Evolutionary conservation across 2,888 invertebrate species (phyloP).

Genomic region (Platycheirus rosarum): DNA sequence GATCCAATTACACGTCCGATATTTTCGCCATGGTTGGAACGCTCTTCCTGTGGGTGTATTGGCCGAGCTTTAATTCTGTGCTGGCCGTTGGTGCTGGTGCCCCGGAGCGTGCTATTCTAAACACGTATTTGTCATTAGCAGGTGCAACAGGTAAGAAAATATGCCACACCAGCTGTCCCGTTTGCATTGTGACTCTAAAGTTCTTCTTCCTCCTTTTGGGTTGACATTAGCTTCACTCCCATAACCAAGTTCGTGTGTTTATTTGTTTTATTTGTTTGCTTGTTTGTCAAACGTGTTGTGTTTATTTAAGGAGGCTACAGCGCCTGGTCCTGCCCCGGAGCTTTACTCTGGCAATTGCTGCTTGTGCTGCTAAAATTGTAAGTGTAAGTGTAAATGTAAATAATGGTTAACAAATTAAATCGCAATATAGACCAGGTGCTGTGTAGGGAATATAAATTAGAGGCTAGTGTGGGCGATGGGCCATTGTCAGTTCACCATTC

Average conservation of each 20-base stretch:
- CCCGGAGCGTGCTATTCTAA: constrained; percentile 93
- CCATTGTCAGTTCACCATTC: constrained; percentile 49
- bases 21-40: constrained; percentile 98
- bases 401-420: constrained; percentile 81
- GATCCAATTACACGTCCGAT: constrained; percentile 92
- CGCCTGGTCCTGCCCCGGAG: constrained; percentile 23
- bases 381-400: constrained; percentile 79
- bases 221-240: background rate
- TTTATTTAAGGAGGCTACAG: constrained; percentile 35
- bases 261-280: constrained; percentile 54
- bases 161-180: background rate
- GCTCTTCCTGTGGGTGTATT: constrained; percentile 96
- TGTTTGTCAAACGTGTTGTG: constrained; percentile 58
- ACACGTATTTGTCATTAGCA: constrained; percentile 95
- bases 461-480: constrained; percentile 51
- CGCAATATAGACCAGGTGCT: constrained; percentile 74
- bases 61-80: constrained; percentile 98
- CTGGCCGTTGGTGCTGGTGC: constrained; percentile 87
- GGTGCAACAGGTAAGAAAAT: constrained; percentile 85
- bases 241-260: constrained; percentile 9
- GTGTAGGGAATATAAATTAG: constrained; percentile 73
- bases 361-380: constrained; percentile 41
- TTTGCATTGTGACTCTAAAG: constrained; percentile 17
- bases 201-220: background rate
- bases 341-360: constrained; percentile 10